phyloP scores from a whole-genome alignment of 2,888 invertebrate genomes.

The Acanthopleura granulata region DNA sequence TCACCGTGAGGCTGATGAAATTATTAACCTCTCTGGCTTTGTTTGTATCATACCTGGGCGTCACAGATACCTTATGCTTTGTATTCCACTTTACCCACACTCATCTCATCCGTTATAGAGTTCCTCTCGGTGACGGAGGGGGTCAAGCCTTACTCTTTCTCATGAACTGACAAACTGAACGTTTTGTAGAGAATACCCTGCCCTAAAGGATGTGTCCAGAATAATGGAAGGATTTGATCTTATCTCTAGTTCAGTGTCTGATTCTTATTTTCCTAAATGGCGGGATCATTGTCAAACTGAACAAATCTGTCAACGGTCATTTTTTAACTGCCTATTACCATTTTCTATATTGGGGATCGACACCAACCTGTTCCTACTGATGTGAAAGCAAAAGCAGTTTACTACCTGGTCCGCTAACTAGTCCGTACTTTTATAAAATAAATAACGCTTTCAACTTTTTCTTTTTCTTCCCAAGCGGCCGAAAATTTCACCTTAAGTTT shows the following conservation, averaged over 20 bases:
- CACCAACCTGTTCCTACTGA: background rate
- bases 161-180: background rate
- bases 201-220: background rate
- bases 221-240: background rate
- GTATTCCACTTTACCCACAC: background rate
- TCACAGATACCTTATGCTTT: background rate
- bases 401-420: background rate
- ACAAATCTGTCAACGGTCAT: background rate
- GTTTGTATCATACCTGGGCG: background rate
- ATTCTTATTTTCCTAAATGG: background rate
- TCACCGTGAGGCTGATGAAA: background rate
- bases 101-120: background rate
- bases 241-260: background rate
- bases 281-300: background rate
- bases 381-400: background rate
- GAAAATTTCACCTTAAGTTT: background rate
- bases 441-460: slow-evolving; percentile 8
- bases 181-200: background rate
- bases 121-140: background rate
- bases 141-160: background rate
- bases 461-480: background rate
- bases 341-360: background rate
- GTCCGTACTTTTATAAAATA: background rate
- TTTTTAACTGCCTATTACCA: background rate
- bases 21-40: background rate